Evolutionary conservation across 2,113 vertebrate species (phyloP), one percentile per base, ranked within the genome.

Genomic region (Saguinus imperator): DNA sequence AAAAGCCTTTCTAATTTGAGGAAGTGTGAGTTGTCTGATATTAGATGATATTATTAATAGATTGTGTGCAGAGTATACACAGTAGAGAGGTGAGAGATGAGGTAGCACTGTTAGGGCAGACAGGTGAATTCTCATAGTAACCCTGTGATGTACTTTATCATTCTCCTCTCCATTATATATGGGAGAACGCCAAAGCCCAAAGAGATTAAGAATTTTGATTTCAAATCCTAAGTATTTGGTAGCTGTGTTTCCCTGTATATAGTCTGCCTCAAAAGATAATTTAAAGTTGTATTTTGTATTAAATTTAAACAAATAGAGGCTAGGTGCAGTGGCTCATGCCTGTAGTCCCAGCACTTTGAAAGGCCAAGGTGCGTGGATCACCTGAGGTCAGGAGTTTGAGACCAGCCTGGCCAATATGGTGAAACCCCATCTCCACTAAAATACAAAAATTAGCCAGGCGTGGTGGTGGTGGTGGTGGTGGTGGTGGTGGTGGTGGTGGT

Each of bases 181-280:
- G 79, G 37, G 37, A 77, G n/a, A 83, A 89, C 58, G 81, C 50
- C 40, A 21, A 96, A 80, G 77, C 37, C 20, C 35, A 66, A 45
- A 77, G 37, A 92, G 27, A 73, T 43, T 45, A 91, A 89, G 76
- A 89, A 83, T 48, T 79, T 48, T 90, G 45, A 90, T 90, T 94
- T 94, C 61, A 95, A 95, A 92, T 57, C 18, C 4, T 79, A 64
- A 68, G 64, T 35, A 37, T 80, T n/a, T 80, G 79, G 32, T 80
- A 89, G 72, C 75, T 43, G 27, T 73, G 55, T 45, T 94, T 88
- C 13, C 16, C 43, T 87, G 6, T 4, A 50, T 43, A 88, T 18
- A 68, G 57, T 86, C 48, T 89, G 40, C 35, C 64, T 23, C 76
- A 55, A 37, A n/a, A 88, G 37, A 85, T 88, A 89, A 85, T 32